Evolutionary conservation across 2,888 invertebrate genomes (phyloP), one percentile per base, ranked within the genome.

Genomic region (Apodemia mormo): DNA sequence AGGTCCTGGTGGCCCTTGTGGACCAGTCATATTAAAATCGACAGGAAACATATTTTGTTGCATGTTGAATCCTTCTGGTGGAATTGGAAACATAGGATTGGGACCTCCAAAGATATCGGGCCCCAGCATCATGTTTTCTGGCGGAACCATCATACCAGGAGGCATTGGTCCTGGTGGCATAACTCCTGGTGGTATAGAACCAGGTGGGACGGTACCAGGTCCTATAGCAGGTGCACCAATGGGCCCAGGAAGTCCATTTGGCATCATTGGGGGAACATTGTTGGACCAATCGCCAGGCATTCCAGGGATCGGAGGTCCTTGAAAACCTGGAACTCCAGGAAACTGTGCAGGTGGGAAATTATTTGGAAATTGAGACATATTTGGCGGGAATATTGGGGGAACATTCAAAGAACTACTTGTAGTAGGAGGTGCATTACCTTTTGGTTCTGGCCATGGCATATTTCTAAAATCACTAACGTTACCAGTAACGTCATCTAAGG

Each of bases 401-500:
- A 90, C 83, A 75, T 76, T 87, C 22, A 87, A 78, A 71, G 76
- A 87, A 72, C 72, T 82, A 78, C 79, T 74, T 71, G 84, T 74
- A 71, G 79, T 74, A 56, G 83, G 88, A 49, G 95, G 94, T 7
- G 95, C 94, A 73, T 87, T 92, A 12, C 95, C 95, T 82, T 97
- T 97, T 0, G 97, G 96, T 85, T 97, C 97, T 1, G 97, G 97
- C 97, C 97, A 97, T 0, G 96, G 95, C 84, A 96, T 95, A 69
- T 93, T 94, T 71, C 96, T 95, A 80, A 96, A 96, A 84, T 97
- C 97, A 80, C 96, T 96, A 29, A 96, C 94, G 74, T 96, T 96
- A 79, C 97, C 97, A 0, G 96, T 96, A 6, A 96, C 95, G 90
- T 99, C 99, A 75, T 98, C 98, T 69, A 98, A 89, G 0, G 99